Evolutionary conservation across 2,113 vertebrate genomes (phyloP).

Genomic region (Mormyrus iriodes): DNA sequence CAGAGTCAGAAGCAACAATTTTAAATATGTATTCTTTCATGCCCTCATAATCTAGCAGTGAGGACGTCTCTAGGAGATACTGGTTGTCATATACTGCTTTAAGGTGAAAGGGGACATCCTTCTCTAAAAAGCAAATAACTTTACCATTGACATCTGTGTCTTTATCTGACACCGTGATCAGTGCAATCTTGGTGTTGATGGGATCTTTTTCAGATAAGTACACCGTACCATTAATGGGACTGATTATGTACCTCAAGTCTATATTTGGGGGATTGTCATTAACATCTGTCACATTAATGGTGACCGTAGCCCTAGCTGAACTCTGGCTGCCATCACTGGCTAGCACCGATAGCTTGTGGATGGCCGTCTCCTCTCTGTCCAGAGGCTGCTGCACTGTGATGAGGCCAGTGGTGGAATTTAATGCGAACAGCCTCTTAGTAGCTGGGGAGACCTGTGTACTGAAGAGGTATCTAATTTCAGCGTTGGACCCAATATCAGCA

Average conservation of each 20-base stretch:
- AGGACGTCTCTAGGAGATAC: conserved; percentile 93
- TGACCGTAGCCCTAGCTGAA: conserved; percentile 85
- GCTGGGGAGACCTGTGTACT: conserved; percentile 88
- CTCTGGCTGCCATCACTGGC: conserved; percentile 94
- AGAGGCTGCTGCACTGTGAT: conserved; percentile 91
- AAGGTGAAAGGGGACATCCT: conserved; percentile 93
- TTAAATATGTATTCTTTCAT: conserved; percentile 99
- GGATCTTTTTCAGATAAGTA: conserved; percentile 99
- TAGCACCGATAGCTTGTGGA: conserved; percentile 93
- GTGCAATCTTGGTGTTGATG: conserved; percentile 94
- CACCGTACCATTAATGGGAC: conserved; percentile 96
- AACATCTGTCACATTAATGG: conserved; percentile 97
- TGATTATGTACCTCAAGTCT: conserved; percentile 97
- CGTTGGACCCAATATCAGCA: conserved; percentile 91
- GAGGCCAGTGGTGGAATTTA: conserved; percentile 88
- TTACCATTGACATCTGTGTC: conserved; percentile 99
- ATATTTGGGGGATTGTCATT: conserved; percentile 98
- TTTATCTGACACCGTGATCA: conserved; percentile 97
- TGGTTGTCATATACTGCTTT: conserved; percentile 98
- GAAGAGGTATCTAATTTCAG: conserved; percentile 93
- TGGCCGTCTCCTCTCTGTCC: conserved; percentile 91
- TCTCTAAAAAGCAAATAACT: conserved; percentile 98
- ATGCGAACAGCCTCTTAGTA: conserved; percentile 92
- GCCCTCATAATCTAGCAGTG: conserved; percentile 93
- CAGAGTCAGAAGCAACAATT: conserved; percentile 96